Evolutionary conservation across 2,113 vertebrate genomes (phyloP), one percentile per base, ranked within the genome.

Genomic region (Taxidea taxus): DNA sequence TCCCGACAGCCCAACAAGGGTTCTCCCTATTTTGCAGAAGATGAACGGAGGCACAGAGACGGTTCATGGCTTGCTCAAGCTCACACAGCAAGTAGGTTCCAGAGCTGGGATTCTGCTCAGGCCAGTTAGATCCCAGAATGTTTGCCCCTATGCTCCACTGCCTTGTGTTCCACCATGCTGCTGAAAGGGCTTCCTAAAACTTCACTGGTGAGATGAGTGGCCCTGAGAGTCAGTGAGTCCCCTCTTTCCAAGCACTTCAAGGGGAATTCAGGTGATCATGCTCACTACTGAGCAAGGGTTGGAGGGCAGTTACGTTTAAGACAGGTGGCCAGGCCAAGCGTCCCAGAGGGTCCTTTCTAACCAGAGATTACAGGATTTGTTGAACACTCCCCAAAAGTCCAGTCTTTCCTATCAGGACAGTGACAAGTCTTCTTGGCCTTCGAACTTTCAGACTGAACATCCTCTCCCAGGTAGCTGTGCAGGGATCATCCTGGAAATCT

Each of bases 121-220:
- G 72, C 44, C 3, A 3, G 70, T 58, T 29, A 20, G 66, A 80
- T 81, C 54, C 62, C 75, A 39, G 66, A 66, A 7, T 72, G 31
- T 87, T 90, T 49, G 39, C 56, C n/a, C 47, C 49, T 68, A 1
- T 13, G 80, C 29, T 81, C 0, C 20, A 9, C 34, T 68, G 60
- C 75, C 44, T 96, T 42, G 2, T 12, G 16, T 21, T 56, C 54
- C 37, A 64, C 31, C 16, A 51, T 2, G 25, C 68, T 87, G 86
- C 82, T 87, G 87, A 91, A 74, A 92, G 81, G 58, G 47, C 64
- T 96, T 94, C 75, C 82, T 37, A 64, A 74, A 77, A 51, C 68
- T 15, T 88, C 31, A 21, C 27, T 60, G 72, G 47, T 0, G 6
- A 95, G 93, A 78, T 58, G n/a, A 75, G 62, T 31, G n/a, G 37